Evolutionary conservation across 2,797 vertebrate species (phyloP).

Genomic region (Harpagifer antarcticus): DNA sequence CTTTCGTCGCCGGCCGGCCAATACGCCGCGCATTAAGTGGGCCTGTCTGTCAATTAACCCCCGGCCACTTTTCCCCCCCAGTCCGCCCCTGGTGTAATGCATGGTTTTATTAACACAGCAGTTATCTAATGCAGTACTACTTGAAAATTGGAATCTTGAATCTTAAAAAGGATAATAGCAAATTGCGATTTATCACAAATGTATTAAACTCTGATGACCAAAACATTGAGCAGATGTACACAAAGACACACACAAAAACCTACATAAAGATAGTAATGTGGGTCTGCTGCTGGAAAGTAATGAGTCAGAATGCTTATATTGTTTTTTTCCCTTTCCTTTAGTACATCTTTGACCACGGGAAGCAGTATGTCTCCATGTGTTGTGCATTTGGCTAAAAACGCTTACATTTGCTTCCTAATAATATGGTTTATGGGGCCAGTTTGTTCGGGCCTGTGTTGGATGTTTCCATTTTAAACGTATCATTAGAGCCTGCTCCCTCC

Average conservation of each 20-base stretch:
- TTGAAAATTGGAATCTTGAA: too few relatives aligned
- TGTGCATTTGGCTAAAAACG: slow-evolving; percentile 74
- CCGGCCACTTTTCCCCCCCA: too few relatives aligned
- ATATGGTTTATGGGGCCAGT: slow-evolving; percentile 77
- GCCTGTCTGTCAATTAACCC: too few relatives aligned
- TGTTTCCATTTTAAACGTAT: slow-evolving; percentile 83
- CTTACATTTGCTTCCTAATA: slow-evolving; percentile 80
- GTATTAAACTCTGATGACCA: background rate
- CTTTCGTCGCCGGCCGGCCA: too few relatives aligned
- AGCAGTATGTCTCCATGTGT: slow-evolving; percentile 66
- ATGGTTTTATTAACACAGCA: too few relatives aligned
- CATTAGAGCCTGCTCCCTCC: slow-evolving; percentile 72
- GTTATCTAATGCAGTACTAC: too few relatives aligned
- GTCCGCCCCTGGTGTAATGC: too few relatives aligned
- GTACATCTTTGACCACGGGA: slow-evolving; percentile 19
- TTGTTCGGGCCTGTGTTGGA: slow-evolving; percentile 65
- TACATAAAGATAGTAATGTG: background rate
- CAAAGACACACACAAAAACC: too few relatives aligned
- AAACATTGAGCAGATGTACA: background rate
- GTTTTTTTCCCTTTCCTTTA: slow-evolving; percentile 13
- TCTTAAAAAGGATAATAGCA: background rate
- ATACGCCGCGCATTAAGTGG: too few relatives aligned
- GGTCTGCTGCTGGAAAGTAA: too few relatives aligned
- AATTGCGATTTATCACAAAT: background rate
- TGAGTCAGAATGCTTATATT: background rate